These are phyloP conservation scores for Petrophora chlorosata DNA, from an alignment of 2,888 invertebrate genomes.

Conservation along the genomic window DNA sequence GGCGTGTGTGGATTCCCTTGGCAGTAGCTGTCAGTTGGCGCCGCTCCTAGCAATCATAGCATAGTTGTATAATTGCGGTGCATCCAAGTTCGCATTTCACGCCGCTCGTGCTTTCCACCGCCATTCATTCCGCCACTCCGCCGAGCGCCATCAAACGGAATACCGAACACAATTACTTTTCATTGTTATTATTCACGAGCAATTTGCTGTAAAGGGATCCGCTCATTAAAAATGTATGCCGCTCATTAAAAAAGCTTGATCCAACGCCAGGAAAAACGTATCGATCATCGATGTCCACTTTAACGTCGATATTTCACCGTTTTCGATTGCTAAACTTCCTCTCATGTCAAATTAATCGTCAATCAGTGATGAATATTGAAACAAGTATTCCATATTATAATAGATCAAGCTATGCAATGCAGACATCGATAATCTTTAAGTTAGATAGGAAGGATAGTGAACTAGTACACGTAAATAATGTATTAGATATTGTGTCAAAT, in stretches of 20 bases:
- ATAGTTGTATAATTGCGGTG: background rate
- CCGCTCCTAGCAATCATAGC: background rate
- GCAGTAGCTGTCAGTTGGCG: background rate
- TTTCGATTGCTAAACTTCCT: background rate
- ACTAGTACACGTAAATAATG: too few relatives aligned
- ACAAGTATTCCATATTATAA: too few relatives aligned
- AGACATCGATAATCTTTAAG: too few relatives aligned
- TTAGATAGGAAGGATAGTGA: too few relatives aligned
- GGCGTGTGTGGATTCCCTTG: background rate
- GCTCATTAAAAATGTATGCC: slow-evolving; percentile 29
- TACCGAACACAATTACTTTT: slow-evolving; percentile 26
- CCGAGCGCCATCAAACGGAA: slow-evolving; percentile 8
- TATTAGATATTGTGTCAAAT: too few relatives aligned
- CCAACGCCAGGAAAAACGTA: background rate
- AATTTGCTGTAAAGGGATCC: slow-evolving; percentile 10
- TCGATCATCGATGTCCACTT: background rate
- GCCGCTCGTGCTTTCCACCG: background rate
- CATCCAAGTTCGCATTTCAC: slow-evolving; percentile 2
- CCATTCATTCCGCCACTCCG: slow-evolving; percentile 1
- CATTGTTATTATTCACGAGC: slow-evolving; percentile 25
- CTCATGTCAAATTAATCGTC: background rate
- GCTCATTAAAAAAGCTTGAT: slow-evolving; percentile 10
- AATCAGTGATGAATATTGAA: background rate
- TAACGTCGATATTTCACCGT: background rate
- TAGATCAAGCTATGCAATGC: too few relatives aligned